Evolutionary conservation across 2,113 vertebrate species (phyloP), one percentile per base, ranked within the genome.

Genomic region (Lates calcarifer): DNA sequence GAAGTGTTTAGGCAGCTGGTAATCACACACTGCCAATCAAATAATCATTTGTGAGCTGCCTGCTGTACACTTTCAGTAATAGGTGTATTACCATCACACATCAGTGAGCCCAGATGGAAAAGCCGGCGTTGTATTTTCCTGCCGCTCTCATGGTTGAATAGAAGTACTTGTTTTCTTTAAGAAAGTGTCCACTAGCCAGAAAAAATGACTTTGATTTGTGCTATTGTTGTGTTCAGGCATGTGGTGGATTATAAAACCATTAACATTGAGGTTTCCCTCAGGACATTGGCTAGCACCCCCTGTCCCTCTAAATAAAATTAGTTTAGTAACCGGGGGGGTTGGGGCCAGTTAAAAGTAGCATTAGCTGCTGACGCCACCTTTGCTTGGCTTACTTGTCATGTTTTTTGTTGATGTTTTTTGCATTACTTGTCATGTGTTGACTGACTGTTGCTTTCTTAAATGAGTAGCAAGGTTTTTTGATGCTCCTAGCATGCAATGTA

Each of bases 1-100:
- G 13, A 79, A 85, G 76, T 87, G 71, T 87, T 58, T 76, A 57
- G 39, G 31, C 33, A 76, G 60, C 41, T 80, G 22, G 35, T 61
- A 79, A 47, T 39, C 67, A 70, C 28, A 65, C 18, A 41, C 57
- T 41, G 49, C 18, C 47, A 49, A 20, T 74, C 70, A 58, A 26
- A 22, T 6, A 24, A 62, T 17, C 33, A 26, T 73, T 20, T 51
- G 22, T 45, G 35, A 78, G 51, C 61, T 57, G 45, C 53, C 24
- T 41, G 37, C 35, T 18, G 41, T 57, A 56, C 33, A 33, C 26
- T 35, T n/a, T 51, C 65, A 53, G 26, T 66, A 51, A 66, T 22
- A 22, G 35, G 41, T 22, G 1, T 57, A 22, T 55, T 4, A 26
- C 28, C 18, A 47, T 49, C 49, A 26, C 6, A 28, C 3, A 31